Evolutionary conservation across 2,113 vertebrate species (phyloP).

Genomic region (Engraulis encrasicolus): DNA sequence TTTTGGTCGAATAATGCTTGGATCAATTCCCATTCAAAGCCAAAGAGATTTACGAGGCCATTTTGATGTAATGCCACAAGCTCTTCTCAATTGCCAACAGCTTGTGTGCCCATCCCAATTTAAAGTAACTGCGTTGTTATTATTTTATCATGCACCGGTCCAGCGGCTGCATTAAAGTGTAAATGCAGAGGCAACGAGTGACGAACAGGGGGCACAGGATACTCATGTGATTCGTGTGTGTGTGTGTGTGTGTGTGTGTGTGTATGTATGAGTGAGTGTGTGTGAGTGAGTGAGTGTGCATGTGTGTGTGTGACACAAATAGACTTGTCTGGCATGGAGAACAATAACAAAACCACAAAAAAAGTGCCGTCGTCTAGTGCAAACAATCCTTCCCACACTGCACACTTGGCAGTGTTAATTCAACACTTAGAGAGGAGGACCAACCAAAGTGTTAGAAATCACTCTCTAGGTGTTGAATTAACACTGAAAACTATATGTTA

Average conservation of each 20-base stretch:
- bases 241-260: too few species aligned
- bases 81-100: not conserved
- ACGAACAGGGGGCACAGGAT: not conserved
- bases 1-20: not conserved
- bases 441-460: too few species aligned
- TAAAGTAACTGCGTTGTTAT: not conserved
- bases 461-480: too few species aligned
- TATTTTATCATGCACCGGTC: not conserved
- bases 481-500: too few species aligned
- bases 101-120: not conserved
- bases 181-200: not conserved
- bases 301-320: not conserved
- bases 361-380: too few species aligned
- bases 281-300: too few species aligned
- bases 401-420: too few species aligned
- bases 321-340: not conserved
- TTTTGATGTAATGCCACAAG: not conserved
- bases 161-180: not conserved
- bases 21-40: not conserved
- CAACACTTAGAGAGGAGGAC: too few species aligned
- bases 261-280: too few species aligned
- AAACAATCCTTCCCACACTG: too few species aligned
- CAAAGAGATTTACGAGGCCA: not conserved
- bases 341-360: not conserved
- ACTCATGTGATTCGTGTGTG: not conserved